Percentiles rank a stretch among this genome's conserved stretches.
phyloP scores from a whole-genome alignment of 1,140 invertebrate genomes.

The Bradynema listronoti region DNA sequence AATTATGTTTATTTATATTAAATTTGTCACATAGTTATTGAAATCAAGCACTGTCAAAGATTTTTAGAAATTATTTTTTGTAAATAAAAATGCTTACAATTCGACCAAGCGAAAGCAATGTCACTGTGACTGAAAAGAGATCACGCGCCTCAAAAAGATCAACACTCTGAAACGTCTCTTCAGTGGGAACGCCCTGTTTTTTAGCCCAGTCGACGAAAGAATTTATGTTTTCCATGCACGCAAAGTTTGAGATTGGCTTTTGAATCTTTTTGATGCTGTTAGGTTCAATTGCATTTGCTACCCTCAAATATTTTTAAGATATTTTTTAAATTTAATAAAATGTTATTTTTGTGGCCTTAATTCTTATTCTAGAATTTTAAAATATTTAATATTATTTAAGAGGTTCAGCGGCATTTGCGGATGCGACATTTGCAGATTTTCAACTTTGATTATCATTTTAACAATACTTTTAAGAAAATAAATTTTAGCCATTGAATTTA shows the following conservation, averaged over 20 bases:
- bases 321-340: too few species aligned
- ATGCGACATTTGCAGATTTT: too few species aligned
- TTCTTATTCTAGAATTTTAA: too few species aligned
- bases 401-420: too few species aligned
- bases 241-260: conserved; percentile 76
- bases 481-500: too few species aligned
- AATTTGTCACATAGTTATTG: not conserved
- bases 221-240: conserved; percentile 95
- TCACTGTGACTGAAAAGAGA: conserved; percentile 85
- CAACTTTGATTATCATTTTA: too few species aligned
- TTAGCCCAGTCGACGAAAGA: conserved; percentile 78
- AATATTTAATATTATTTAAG: too few species aligned
- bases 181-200: conserved; percentile 79
- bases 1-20: not conserved
- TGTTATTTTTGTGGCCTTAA: too few species aligned
- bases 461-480: too few species aligned
- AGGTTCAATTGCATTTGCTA: conserved; percentile 60
- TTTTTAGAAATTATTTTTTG: not conserved
- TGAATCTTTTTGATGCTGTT: conserved; percentile 80
- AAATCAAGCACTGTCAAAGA: not conserved
- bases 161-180: conserved; percentile 78
- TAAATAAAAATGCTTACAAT: conserved; percentile 66
- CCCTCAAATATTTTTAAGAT: too few species aligned
- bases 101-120: conserved; percentile 82
- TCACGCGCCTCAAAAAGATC: conserved; percentile 73